These are phyloP conservation scores for Pristionchus pacificus DNA, from an alignment of 1,140 invertebrate genomes.

Conservation along the genomic window DNA sequence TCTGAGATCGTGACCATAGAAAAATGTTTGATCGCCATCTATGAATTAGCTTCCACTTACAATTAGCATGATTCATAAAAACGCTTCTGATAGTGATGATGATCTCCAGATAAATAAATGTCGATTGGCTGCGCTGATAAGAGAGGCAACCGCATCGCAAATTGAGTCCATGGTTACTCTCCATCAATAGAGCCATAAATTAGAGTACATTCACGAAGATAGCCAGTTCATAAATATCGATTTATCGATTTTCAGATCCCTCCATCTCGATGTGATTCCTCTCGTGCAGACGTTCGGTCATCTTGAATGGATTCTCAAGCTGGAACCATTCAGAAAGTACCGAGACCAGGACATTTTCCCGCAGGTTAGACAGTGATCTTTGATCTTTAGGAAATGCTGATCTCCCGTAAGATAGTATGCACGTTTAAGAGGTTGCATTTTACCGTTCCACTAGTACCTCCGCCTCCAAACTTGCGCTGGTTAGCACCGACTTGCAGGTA, in stretches of 20 bases:
- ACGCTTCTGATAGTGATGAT: no score
- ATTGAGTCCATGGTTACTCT: no score
- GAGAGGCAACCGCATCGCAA: no score
- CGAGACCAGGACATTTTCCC: constrained; percentile 59
- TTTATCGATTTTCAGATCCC: not conserved
- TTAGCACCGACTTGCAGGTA: no score
- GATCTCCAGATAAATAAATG: no score
- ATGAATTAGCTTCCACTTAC: no score
- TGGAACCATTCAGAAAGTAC: constrained; percentile 55
- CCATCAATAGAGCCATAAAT: no score
- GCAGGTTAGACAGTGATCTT: no score
- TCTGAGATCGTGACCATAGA: no score
- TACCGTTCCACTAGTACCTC: constrained; percentile 5
- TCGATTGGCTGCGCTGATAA: no score
- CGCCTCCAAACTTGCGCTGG: constrained; percentile 12
- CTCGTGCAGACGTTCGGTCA: constrained; percentile 91
- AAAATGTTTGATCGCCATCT: no score
- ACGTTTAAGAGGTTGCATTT: constrained; percentile 2
- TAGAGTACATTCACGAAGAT: constrained; percentile 12
- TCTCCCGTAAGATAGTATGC: constrained; percentile 8
- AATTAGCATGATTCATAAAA: no score
- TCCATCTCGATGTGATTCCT: constrained; percentile 75
- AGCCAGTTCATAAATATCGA: not conserved
- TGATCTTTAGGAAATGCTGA: constrained; percentile 11
- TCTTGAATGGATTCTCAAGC: constrained; percentile 65